Percentiles rank a stretch among this genome's conserved stretches.
phyloP scores from a whole-genome alignment of 2,113 vertebrate genomes.

The Lepus europaeus region DNA sequence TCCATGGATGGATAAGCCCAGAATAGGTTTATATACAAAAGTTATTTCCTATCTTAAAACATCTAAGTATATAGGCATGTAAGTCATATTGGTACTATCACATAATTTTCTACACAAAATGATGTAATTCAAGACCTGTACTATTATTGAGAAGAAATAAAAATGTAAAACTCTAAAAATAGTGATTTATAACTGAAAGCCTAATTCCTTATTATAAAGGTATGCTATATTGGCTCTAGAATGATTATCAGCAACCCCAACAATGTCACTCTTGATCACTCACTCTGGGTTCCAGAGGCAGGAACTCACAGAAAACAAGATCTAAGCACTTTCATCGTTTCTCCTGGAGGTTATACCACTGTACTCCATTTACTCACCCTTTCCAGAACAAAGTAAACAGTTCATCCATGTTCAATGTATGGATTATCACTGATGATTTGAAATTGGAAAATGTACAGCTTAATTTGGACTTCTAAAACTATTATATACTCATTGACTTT shows the following conservation, averaged over 20 bases:
- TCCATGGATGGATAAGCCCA: background rate
- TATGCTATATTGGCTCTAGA: background rate
- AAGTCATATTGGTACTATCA: background rate
- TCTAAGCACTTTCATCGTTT: background rate
- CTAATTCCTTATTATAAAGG: constrained; percentile 59
- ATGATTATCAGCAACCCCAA: constrained; percentile 26
- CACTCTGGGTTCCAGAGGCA: background rate
- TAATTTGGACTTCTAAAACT: background rate
- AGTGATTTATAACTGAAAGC: constrained; percentile 65
- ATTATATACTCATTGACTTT: background rate
- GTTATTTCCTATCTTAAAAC: background rate
- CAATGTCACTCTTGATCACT: constrained; percentile 36
- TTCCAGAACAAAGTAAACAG: constrained; percentile 15
- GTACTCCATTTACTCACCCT: background rate
- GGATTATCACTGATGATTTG: background rate
- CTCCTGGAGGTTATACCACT: background rate
- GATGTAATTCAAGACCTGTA: constrained; percentile 42
- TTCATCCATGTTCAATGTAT: background rate
- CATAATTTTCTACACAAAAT: constrained; percentile 33
- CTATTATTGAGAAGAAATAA: constrained; percentile 51
- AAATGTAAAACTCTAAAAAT: constrained; percentile 70
- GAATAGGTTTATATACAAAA: background rate
- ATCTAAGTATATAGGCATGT: background rate
- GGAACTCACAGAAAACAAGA: background rate
- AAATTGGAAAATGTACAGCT: background rate